A percentile compares a stretch with the other conserved stretches of the same genome.
These are phyloP conservation scores for Globodera rostochiensis DNA, from an alignment of 1,140 invertebrate genomes.

Conservation along the genomic window DNA sequence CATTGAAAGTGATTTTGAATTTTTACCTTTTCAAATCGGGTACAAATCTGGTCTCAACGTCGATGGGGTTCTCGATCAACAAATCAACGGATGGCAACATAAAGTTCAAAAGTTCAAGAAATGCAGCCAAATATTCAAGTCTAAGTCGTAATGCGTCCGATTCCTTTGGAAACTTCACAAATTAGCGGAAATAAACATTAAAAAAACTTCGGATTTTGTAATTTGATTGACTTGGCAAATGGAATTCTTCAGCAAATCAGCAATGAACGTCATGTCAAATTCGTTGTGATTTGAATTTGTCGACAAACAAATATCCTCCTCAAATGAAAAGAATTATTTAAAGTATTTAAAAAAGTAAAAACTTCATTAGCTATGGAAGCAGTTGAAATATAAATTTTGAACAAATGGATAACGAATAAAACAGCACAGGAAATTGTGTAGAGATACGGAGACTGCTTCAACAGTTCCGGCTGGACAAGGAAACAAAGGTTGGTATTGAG, in stretches of 20 bases:
- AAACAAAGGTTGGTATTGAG: constrained; percentile 46
- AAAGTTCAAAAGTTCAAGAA: constrained; percentile 19
- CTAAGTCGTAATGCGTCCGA: constrained; percentile 4
- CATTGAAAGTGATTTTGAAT: not conserved
- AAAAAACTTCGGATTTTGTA: not conserved
- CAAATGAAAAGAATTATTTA: not conserved
- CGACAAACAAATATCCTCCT: constrained; percentile 7
- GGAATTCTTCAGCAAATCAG: not conserved
- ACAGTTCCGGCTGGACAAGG: constrained; percentile 23
- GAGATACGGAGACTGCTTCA: constrained; percentile 27
- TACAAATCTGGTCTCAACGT: constrained; percentile 13
- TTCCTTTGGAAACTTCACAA: not conserved
- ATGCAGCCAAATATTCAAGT: constrained; percentile 16
- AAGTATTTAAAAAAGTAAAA: not conserved
- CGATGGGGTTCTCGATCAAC: not conserved
- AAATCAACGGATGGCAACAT: constrained; percentile 9
- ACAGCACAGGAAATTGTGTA: constrained; percentile 9
- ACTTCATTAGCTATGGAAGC: constrained; percentile 27
- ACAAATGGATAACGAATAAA: constrained; percentile 7
- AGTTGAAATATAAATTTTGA: constrained; percentile 10
- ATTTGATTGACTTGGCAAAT: not conserved
- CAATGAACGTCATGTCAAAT: not conserved
- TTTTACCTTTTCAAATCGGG: constrained; percentile 25
- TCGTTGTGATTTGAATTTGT: not conserved
- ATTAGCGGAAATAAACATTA: not conserved